Base-by-base conservation (phyloP, 2,113 vertebrate species). In the Pelobates fuscus region DNA sequence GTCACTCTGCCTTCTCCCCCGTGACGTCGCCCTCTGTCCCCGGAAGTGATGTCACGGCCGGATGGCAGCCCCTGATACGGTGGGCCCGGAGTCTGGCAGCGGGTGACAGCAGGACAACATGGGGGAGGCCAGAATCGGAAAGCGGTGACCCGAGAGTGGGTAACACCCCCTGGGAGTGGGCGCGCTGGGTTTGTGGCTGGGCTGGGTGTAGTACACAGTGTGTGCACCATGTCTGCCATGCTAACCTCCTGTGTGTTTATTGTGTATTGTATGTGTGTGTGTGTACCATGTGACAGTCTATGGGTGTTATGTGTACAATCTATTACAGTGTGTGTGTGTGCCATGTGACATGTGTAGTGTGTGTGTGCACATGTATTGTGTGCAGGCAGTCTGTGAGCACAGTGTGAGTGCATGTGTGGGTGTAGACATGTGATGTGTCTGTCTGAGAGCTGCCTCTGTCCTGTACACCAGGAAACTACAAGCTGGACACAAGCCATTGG, bases 31-130 rank as follows among this genome's bases (percentile, higher is more conserved):
- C 25, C 61, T 20, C 62, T 20, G 58, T 32, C 46, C 27, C 66
- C 29, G 62, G 66, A 67, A 69, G 23, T 70, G 57, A 69, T 44
- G 27, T 54, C 3, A 5, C 5, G 15, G 21, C 58, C 27, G 55
- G 55, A 67, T 69, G 73, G 54, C 41, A 52, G 44, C 57, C 44
- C 27, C 30, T 25, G 18, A 17, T 26, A 21, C 30, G 63, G 46
- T 43, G 61, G 44, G 37, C 21, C 44, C 8, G 11, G 41, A 27
- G 24, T 23, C 25, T 44, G 4, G 25, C 60, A 32, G 29, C 26
- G 24, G n/a, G 49, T 54, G 61, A 63, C 59, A 63, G 46, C 25
- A 62, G n/a, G 14, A 11, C 7, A 43, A 63, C 21, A 67, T 77
- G 74, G 29, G 57, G 57, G 18, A 37, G 23, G 10, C 49, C 43